phyloP scores from a whole-genome alignment of 2,888 invertebrate genomes.

The Erebia epiphron region DNA sequence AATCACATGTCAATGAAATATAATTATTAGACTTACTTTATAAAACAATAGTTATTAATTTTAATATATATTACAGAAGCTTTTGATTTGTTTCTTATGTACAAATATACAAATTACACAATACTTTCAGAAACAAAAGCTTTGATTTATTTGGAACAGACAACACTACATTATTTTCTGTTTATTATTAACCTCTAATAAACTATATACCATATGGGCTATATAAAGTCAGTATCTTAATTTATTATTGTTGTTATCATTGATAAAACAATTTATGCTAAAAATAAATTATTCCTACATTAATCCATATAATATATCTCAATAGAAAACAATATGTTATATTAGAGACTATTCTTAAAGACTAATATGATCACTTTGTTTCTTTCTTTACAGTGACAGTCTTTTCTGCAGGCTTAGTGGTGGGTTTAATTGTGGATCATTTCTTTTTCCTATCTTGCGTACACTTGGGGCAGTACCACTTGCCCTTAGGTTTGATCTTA shows the following conservation, averaged over 20 bases:
- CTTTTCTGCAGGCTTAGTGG: slow-evolving; percentile 64
- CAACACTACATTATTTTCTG: background rate
- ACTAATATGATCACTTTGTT: slow-evolving; percentile 55
- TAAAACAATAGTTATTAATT: background rate
- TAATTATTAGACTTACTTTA: background rate
- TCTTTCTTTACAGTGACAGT: slow-evolving; percentile 70
- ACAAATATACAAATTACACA: slow-evolving; percentile 13
- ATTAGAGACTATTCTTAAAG: slow-evolving; percentile 38
- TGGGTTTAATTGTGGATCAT: slow-evolving; percentile 77
- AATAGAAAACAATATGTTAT: slow-evolving; percentile 41
- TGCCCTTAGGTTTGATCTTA: slow-evolving; percentile 95
- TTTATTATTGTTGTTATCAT: slow-evolving; percentile 9
- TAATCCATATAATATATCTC: slow-evolving; percentile 36
- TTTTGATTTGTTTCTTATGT: background rate
- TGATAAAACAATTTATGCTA: slow-evolving; percentile 35
- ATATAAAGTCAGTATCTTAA: background rate
- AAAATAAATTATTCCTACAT: slow-evolving; percentile 41
- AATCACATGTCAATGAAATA: background rate
- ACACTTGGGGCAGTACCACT: slow-evolving; percentile 98
- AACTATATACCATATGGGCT: slow-evolving; percentile 5
- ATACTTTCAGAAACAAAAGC: background rate
- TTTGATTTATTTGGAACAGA: slow-evolving; percentile 10
- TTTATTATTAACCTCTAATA: slow-evolving; percentile 5
- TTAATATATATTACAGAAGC: background rate
- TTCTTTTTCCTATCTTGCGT: slow-evolving; percentile 91